Conservation (phyloP, 2,888 invertebrate genomes). For the Epirrita christyi region DNA sequence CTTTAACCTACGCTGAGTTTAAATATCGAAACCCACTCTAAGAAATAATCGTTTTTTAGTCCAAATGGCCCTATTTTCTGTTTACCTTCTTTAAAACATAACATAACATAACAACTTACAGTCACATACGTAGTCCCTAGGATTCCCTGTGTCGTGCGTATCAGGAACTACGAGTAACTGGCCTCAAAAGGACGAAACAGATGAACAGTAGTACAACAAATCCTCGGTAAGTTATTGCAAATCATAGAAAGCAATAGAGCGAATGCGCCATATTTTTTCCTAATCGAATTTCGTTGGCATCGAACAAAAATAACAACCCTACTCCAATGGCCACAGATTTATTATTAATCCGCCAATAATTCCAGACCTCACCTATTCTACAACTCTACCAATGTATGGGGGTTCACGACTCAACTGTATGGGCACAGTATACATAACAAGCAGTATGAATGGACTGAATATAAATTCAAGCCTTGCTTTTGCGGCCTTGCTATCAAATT, state of each 20-base stretch:
- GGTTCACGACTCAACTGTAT: constrained; percentile 7
- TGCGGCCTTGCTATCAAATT: too few relatives aligned
- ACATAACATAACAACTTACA: too few relatives aligned
- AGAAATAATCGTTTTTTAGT: too few relatives aligned
- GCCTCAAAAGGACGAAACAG: too few relatives aligned
- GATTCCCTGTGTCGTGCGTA: too few relatives aligned
- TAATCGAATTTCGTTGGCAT: constrained; percentile 31
- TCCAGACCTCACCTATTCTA: constrained; percentile 40
- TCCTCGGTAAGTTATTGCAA: constrained; percentile 18
- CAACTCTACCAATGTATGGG: constrained; percentile 22
- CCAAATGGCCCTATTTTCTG: too few relatives aligned
- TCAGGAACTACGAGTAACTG: neutral
- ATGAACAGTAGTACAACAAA: neutral
- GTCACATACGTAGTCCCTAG: too few relatives aligned
- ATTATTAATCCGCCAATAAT: constrained; percentile 68
- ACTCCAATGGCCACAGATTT: constrained; percentile 52
- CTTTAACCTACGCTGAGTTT: too few relatives aligned
- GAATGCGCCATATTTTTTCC: constrained; percentile 31
- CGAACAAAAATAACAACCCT: constrained; percentile 34
- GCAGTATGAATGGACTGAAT: too few relatives aligned
- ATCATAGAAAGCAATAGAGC: constrained; percentile 24
- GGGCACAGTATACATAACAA: constrained; percentile 1
- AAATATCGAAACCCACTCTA: too few relatives aligned
- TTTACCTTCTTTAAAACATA: too few relatives aligned
- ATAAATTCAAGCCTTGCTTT: too few relatives aligned